phyloP scores from a whole-genome alignment of 1,140 invertebrate species.

The Octopus bimaculoides region DNA sequence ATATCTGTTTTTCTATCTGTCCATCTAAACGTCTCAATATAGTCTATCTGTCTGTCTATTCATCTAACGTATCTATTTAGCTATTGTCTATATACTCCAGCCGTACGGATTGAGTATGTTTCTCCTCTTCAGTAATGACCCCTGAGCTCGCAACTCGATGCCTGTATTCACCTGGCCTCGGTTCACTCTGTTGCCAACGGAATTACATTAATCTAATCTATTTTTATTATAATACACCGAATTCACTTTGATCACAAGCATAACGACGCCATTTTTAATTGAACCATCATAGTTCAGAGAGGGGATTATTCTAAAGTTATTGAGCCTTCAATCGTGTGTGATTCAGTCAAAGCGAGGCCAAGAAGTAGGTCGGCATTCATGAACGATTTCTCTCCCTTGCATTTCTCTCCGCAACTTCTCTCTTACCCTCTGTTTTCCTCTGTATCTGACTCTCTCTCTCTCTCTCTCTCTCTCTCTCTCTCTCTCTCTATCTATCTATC shows the following conservation, averaged over 20 bases:
- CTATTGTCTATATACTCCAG: too few relatives aligned
- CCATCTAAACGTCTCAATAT: not conserved
- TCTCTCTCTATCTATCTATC: not conserved
- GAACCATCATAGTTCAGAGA: conserved; percentile 1
- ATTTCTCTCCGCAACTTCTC: too few relatives aligned
- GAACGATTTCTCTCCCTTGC: too few relatives aligned
- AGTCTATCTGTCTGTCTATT: not conserved
- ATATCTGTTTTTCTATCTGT: too few relatives aligned
- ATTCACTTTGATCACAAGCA: not conserved
- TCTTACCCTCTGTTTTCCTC: not conserved
- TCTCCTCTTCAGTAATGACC: not conserved
- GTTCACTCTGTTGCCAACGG: not conserved
- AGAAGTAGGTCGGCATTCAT: too few relatives aligned
- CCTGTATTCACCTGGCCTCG: conserved; percentile 6
- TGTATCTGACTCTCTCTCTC: not conserved
- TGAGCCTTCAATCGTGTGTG: not conserved
- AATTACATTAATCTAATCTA: conserved; percentile 6
- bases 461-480: not conserved
- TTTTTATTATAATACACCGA: not conserved
- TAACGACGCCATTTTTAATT: conserved; percentile 5
- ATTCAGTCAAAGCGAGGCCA: too few relatives aligned
- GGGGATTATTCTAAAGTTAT: conserved; percentile 1
- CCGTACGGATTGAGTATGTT: too few relatives aligned
- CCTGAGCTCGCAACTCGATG: not conserved
- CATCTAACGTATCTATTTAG: not conserved